Base-by-base conservation (phyloP, 2,113 vertebrate genomes). In the Sebastes fasciatus region DNA sequence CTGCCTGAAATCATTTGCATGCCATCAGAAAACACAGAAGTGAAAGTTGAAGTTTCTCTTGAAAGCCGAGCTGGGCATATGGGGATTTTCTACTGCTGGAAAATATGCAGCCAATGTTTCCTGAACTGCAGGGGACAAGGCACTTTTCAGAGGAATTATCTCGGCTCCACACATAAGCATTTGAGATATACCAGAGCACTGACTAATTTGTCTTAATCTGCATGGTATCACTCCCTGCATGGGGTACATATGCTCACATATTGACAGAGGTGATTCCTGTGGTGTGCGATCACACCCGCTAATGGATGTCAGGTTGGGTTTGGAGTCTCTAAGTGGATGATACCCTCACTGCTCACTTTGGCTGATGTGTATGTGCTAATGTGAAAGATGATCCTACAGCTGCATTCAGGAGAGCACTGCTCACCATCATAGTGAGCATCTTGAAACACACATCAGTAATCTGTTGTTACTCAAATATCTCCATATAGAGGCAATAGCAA, bases 1-100 rank as follows among this genome's bases (percentile, higher is more conserved):
- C 55, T 70, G 79, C 61, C 43, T 19, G 9, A 16, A 61, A 55
- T 80, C 49, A 86, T 90, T 88, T 83, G 51, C 79, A 75, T 84
- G 54, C 3, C 4, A 64, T 61, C 62, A 65, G 80, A 34, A 75
- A 79, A 79, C 46, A 57, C 63, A 64, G 9, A 79, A 62, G 54
- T 58, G 52, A 52, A 57, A 34, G 78, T 45, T 66, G 52, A 66
- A 73, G 54, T 66, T 82, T 86, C 61, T 42, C 17, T 43, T 40
- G 16, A 67, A 79, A 26, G 52, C 23, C 19, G 5, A 6, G 40
- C 21, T 69, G 64, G 34, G 45, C 17, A 49, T 58, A 6, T 23
- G 54, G 40, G 62, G 49, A 66, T 77, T 83, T 43, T 57, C 23
- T 49, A 0, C 23, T 13, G 49, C 40, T 17, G 43, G n/a, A 73